Evolutionary conservation across 2,888 invertebrate genomes (phyloP).

Genomic region (Cremastinae sp.): DNA sequence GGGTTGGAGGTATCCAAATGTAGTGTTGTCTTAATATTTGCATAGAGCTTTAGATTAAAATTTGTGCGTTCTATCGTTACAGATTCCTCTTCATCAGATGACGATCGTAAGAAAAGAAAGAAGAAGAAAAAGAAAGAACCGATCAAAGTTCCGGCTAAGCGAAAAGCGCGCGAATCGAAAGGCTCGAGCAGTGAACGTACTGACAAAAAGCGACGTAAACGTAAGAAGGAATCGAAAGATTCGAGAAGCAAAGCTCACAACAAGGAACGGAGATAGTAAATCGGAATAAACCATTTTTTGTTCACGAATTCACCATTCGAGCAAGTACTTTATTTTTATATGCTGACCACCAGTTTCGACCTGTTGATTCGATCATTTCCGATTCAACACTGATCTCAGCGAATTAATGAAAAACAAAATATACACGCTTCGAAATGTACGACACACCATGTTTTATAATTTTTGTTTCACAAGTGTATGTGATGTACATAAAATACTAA

Average conservation of each 20-base stretch:
- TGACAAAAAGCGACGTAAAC: constrained; percentile 30
- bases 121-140: constrained; percentile 63
- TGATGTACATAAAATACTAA: no score
- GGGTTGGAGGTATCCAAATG: neutral
- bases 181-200: constrained; percentile 27
- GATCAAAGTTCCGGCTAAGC: constrained; percentile 55
- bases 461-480: no score
- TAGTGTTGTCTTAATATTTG: neutral
- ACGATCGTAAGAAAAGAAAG: constrained; percentile 61
- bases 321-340: constrained; percentile 54
- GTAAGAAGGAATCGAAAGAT: constrained; percentile 43
- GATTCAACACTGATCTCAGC: constrained; percentile 1
- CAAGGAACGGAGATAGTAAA: constrained; percentile 36
- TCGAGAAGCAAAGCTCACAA: constrained; percentile 36
- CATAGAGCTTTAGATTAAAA: neutral
- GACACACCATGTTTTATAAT: constrained; percentile 17
- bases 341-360: constrained; percentile 25
- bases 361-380: neutral
- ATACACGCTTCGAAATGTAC: constrained; percentile 31
- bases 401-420: constrained; percentile 23
- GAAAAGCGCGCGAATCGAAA: constrained; percentile 34
- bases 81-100: constrained; percentile 61
- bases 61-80: constrained; percentile 6
- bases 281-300: constrained; percentile 27
- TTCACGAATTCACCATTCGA: constrained; percentile 40